Evolutionary conservation across 2,797 vertebrate genomes (phyloP).

Genomic region (Coregonus ussuriensis): DNA sequence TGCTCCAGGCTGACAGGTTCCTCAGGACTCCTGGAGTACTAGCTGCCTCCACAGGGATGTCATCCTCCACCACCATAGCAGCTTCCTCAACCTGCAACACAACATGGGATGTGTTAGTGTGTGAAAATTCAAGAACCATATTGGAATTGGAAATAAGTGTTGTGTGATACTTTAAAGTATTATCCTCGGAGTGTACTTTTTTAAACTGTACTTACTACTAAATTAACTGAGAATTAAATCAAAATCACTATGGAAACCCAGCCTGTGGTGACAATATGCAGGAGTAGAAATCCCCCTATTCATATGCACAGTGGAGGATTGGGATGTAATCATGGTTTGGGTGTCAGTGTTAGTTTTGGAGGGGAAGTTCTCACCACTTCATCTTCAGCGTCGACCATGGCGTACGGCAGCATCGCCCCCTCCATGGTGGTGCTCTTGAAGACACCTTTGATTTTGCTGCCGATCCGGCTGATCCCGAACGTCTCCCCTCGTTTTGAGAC

Average conservation of each 20-base stretch:
- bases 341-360: too few species aligned
- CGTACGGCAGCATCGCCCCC: slow-evolving; percentile 85
- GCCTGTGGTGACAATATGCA: neutral
- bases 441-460: slow-evolving; percentile 93
- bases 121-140: too few species aligned
- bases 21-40: slow-evolving; percentile 78
- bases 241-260: neutral
- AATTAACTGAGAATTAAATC: too few species aligned
- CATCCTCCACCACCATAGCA: slow-evolving; percentile 90
- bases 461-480: slow-evolving; percentile 90
- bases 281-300: neutral
- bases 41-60: slow-evolving; percentile 78
- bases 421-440: slow-evolving; percentile 94
- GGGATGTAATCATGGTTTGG: neutral
- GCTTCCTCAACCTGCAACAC: slow-evolving; percentile 91
- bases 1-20: slow-evolving; percentile 89
- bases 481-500: slow-evolving; percentile 88
- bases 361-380: slow-evolving; percentile 77
- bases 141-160: too few species aligned
- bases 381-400: slow-evolving; percentile 81
- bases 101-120: neutral
- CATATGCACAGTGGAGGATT: neutral
- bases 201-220: too few species aligned
- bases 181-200: too few species aligned
- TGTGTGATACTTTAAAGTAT: too few species aligned